Percentiles rank a stretch among this genome's conserved stretches.
phyloP scores from a whole-genome alignment of 2,888 invertebrate species.

The Scelioninae gen. 1 region DNA sequence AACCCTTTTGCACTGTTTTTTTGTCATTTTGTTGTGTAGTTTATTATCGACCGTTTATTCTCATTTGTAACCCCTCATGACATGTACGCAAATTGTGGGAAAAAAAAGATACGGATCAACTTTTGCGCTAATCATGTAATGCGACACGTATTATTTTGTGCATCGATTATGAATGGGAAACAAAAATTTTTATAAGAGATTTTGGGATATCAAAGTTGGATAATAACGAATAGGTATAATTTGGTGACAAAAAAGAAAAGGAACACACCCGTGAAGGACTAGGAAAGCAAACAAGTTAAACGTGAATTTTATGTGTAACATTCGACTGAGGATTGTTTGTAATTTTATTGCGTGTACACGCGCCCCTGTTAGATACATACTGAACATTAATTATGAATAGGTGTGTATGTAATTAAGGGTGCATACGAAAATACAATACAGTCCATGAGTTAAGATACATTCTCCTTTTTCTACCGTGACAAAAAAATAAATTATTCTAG shows the following conservation, averaged over 20 bases:
- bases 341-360: slow-evolving; percentile 74
- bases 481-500: slow-evolving; percentile 84
- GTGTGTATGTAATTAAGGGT: slow-evolving; percentile 74
- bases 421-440: slow-evolving; percentile 83
- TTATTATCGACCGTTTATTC: slow-evolving; percentile 26
- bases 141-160: slow-evolving; percentile 28
- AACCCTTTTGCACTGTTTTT: slow-evolving; percentile 26
- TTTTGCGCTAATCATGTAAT: slow-evolving; percentile 39
- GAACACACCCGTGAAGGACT: slow-evolving; percentile 73
- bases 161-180: slow-evolving; percentile 20
- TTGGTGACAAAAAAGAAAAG: slow-evolving; percentile 10
- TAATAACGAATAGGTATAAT: background rate
- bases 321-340: slow-evolving; percentile 84
- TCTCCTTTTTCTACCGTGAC: slow-evolving; percentile 84
- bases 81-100: slow-evolving; percentile 8
- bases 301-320: slow-evolving; percentile 83
- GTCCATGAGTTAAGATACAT: slow-evolving; percentile 84
- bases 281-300: slow-evolving; percentile 80
- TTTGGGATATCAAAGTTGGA: slow-evolving; percentile 15
- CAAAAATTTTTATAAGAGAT: slow-evolving; percentile 7
- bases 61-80: slow-evolving; percentile 23
- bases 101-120: slow-evolving; percentile 21
- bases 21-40: slow-evolving; percentile 40
- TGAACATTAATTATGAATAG: slow-evolving; percentile 57
- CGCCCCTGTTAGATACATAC: slow-evolving; percentile 57